A percentile compares a stretch with the other conserved stretches of the same genome.
Conservation (phyloP, 2,888 invertebrate genomes). For the Trilocha varians region DNA sequence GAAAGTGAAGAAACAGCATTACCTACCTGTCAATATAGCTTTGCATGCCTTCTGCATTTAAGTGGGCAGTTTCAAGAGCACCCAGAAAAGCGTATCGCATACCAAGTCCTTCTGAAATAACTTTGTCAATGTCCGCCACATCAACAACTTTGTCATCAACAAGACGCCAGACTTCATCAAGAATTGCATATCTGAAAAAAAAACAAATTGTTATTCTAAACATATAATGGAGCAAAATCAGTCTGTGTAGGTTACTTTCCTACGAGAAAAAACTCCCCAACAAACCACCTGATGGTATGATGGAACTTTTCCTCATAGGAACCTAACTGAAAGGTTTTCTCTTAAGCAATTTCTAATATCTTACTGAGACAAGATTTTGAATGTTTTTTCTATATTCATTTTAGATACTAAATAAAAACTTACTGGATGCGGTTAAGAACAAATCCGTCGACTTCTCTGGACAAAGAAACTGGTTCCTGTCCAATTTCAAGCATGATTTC, state of each 20-base stretch:
- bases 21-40: constrained; percentile 73
- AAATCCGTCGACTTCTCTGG: constrained; percentile 92
- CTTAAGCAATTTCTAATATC: too few relatives aligned
- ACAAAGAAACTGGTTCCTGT: constrained; percentile 90
- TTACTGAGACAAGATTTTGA: too few relatives aligned
- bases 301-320: too few relatives aligned
- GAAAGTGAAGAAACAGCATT: background rate
- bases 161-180: constrained; percentile 93
- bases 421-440: constrained; percentile 94
- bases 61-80: constrained; percentile 92
- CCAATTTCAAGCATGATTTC: constrained; percentile 89
- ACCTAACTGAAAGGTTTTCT: too few relatives aligned
- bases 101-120: constrained; percentile 95
- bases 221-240: too few relatives aligned
- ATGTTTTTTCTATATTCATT: too few relatives aligned
- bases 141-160: constrained; percentile 88
- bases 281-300: too few relatives aligned
- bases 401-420: constrained; percentile 29
- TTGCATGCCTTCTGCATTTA: constrained; percentile 91
- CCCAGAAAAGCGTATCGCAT: constrained; percentile 97
- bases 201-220: background rate
- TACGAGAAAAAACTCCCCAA: too few relatives aligned
- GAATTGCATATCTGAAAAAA: constrained; percentile 83
- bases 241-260: background rate
- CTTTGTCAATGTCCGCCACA: constrained; percentile 91